A percentile compares a stretch with the other conserved stretches of the same genome.
phyloP scores from a whole-genome alignment of 1,140 invertebrate species.

The Drosophila guanche region DNA sequence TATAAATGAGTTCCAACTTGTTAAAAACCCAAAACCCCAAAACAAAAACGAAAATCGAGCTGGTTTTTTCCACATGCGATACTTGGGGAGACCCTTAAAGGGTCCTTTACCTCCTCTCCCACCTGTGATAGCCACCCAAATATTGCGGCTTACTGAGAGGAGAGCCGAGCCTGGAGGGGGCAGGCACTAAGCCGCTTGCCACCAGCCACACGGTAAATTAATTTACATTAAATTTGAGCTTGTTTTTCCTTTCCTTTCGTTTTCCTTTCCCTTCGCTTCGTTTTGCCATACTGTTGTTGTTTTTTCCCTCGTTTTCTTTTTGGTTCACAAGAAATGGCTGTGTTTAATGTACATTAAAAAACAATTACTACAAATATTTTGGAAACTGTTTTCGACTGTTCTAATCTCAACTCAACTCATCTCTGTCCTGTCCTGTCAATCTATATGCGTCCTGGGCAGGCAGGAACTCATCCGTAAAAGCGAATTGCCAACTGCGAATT shows the following conservation, averaged over 20 bases:
- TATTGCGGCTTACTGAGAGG: slow-evolving; percentile 15
- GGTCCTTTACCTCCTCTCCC: too few relatives aligned
- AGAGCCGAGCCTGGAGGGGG: background rate
- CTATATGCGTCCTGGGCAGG: background rate
- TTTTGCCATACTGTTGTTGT: slow-evolving; percentile 2
- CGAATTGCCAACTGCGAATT: background rate
- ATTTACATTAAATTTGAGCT: slow-evolving; percentile 65
- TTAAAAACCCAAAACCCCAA: too few relatives aligned
- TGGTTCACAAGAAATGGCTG: slow-evolving; percentile 26
- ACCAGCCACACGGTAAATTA: slow-evolving; percentile 63
- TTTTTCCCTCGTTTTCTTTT: background rate
- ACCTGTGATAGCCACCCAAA: background rate
- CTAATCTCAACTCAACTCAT: background rate
- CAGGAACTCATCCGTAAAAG: background rate
- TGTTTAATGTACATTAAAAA: slow-evolving; percentile 50
- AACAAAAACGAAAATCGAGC: too few relatives aligned
- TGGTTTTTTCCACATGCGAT: too few relatives aligned
- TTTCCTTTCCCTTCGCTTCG: slow-evolving; percentile 5
- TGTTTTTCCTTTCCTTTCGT: slow-evolving; percentile 27
- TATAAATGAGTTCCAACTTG: too few relatives aligned
- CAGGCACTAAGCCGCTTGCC: slow-evolving; percentile 39
- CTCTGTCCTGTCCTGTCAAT: too few relatives aligned
- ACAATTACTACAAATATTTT: slow-evolving; percentile 60
- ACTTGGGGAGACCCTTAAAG: too few relatives aligned
- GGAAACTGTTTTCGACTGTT: slow-evolving; percentile 20